Conservation (phyloP, 2,113 vertebrate genomes). For the Pachypanchax playfairii region DNA sequence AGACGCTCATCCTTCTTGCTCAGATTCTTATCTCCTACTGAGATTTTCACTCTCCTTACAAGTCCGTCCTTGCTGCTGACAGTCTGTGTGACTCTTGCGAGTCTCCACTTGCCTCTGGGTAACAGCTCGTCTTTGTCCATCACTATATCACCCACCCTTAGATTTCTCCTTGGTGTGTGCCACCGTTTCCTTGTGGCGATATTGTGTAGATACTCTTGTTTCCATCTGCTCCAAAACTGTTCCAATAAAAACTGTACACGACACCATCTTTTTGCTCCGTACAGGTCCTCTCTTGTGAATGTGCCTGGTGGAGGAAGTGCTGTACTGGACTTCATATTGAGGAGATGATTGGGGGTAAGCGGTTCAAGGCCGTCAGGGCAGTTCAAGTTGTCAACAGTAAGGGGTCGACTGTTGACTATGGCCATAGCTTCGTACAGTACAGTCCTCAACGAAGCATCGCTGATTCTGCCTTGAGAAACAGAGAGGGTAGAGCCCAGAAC, state of each 20-base stretch:
- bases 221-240: neutral
- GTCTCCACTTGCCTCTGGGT: neutral
- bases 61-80: too few relatives aligned
- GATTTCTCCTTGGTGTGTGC: neutral
- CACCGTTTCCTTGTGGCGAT: neutral
- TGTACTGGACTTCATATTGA: slow-evolving; percentile 79
- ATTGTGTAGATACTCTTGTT: neutral
- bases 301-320: neutral
- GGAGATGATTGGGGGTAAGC: slow-evolving; percentile 10
- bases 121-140: neutral
- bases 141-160: neutral
- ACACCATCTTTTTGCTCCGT: neutral
- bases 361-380: neutral
- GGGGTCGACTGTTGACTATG: neutral
- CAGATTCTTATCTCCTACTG: too few relatives aligned
- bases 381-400: neutral
- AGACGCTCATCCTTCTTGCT: too few relatives aligned
- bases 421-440: neutral
- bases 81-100: neutral
- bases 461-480: neutral
- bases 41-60: too few relatives aligned
- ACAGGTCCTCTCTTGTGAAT: neutral
- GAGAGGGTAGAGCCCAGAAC: neutral
- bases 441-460: neutral
- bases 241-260: neutral